phyloP scores from a whole-genome alignment of 2,113 vertebrate species.

The Dendrocopos noguchii region DNA sequence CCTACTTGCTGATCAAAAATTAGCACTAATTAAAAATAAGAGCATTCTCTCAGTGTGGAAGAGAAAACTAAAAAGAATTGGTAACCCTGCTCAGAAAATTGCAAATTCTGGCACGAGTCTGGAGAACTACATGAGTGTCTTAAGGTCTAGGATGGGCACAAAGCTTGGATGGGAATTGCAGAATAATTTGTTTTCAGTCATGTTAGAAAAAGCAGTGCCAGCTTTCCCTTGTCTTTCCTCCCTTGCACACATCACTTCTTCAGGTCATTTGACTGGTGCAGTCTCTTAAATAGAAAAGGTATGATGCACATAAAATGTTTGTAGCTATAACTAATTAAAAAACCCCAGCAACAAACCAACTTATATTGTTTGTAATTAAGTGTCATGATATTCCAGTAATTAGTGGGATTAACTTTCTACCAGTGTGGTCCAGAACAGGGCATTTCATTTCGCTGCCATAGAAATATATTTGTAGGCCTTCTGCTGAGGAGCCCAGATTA shows the following conservation, averaged over 20 bases:
- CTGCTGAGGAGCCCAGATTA: not conserved
- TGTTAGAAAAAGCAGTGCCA: not conserved
- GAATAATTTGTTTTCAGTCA: not conserved
- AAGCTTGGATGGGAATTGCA: not conserved
- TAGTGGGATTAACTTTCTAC: not conserved
- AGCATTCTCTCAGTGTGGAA: not conserved
- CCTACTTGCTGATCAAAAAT: not conserved
- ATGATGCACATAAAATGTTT: accelerated
- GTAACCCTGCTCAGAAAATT: not conserved
- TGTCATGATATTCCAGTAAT: not conserved
- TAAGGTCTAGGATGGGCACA: not conserved
- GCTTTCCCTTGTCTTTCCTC: not conserved
- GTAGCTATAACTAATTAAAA: not conserved
- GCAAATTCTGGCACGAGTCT: not conserved
- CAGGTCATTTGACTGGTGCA: not conserved
- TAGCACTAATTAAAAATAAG: not conserved
- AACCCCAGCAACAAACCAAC: not conserved
- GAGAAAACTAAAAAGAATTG: not conserved
- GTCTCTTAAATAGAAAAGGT: not conserved
- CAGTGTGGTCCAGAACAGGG: not conserved
- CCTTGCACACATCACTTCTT: not conserved
- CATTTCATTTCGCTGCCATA: not conserved
- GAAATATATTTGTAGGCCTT: not conserved
- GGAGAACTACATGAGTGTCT: not conserved
- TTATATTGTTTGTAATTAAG: not conserved